These are phyloP conservation scores for Pipistrellus pygmaeus DNA, from an alignment of 2,797 vertebrate genomes.

Conservation along the genomic window DNA sequence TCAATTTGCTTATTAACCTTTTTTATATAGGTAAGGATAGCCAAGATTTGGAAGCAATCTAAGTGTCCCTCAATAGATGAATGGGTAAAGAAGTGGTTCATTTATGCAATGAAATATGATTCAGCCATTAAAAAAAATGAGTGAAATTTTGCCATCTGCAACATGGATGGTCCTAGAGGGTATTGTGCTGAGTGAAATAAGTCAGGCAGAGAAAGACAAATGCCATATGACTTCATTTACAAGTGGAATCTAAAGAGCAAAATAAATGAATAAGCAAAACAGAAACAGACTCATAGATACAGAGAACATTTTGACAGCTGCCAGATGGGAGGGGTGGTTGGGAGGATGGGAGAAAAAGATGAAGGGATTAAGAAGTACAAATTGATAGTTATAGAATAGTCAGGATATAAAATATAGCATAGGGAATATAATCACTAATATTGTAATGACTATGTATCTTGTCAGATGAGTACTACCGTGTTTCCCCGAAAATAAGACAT, in stretches of 20 bases:
- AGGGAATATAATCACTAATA: not conserved
- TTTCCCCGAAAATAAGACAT: too few relatives aligned
- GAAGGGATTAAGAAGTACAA: not conserved
- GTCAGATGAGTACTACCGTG: not conserved
- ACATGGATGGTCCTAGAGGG: not conserved
- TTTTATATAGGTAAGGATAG: not conserved
- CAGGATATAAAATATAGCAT: not conserved
- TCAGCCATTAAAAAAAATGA: not conserved
- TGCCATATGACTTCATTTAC: not conserved
- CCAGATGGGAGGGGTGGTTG: not conserved
- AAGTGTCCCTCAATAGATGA: not conserved
- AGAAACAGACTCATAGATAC: not conserved
- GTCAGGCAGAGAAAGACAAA: not conserved
- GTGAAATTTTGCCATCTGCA: not conserved
- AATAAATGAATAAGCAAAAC: not conserved
- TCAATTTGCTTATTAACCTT: too few relatives aligned
- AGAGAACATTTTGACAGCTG: not conserved
- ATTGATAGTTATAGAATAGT: not conserved
- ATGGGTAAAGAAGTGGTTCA: not conserved
- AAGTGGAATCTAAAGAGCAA: not conserved
- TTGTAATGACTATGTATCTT: not conserved
- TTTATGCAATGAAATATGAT: not conserved
- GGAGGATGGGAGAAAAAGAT: not conserved
- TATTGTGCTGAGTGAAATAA: not conserved
- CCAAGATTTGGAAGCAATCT: not conserved